Conservation (phyloP, 2,888 invertebrate genomes). For the Chaetoderma sp. region DNA sequence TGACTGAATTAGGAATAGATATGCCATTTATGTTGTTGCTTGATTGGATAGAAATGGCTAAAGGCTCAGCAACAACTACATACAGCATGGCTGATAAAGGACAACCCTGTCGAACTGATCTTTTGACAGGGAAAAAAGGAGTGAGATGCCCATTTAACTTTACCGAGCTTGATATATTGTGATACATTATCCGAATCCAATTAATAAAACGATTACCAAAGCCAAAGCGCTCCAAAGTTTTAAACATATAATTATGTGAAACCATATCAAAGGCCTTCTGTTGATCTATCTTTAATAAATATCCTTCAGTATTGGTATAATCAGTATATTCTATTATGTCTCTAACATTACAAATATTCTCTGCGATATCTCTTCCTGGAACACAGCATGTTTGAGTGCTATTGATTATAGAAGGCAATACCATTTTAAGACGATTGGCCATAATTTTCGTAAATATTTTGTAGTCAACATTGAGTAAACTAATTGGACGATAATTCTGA, state of each 20-base stretch:
- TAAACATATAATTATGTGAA: constrained; percentile 35
- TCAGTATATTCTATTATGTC: constrained; percentile 37
- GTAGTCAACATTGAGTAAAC: constrained; percentile 40
- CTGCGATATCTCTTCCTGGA: constrained; percentile 39
- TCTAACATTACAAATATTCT: constrained; percentile 35
- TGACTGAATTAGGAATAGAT: constrained; percentile 14
- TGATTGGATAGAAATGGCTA: neutral
- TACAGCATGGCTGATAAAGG: constrained; percentile 4
- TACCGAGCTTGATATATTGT: neutral
- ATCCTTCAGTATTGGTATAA: constrained; percentile 28
- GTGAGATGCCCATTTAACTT: neutral
- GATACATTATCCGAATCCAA: constrained; percentile 40
- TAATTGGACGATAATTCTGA: constrained; percentile 42
- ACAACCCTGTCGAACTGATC: neutral
- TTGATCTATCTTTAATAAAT: constrained; percentile 40
- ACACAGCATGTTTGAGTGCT: constrained; percentile 42
- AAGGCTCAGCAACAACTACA: neutral
- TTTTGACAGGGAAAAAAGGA: neutral
- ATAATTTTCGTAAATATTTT: constrained; percentile 40
- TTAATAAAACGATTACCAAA: constrained; percentile 35
- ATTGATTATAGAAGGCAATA: no score
- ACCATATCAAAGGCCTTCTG: constrained; percentile 45
- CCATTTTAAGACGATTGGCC: constrained; percentile 28
- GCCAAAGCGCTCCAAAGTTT: constrained; percentile 33
- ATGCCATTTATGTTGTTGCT: constrained; percentile 17